phyloP scores from a whole-genome alignment of 2,888 invertebrate genomes.

The Protophormia terraenovae region DNA sequence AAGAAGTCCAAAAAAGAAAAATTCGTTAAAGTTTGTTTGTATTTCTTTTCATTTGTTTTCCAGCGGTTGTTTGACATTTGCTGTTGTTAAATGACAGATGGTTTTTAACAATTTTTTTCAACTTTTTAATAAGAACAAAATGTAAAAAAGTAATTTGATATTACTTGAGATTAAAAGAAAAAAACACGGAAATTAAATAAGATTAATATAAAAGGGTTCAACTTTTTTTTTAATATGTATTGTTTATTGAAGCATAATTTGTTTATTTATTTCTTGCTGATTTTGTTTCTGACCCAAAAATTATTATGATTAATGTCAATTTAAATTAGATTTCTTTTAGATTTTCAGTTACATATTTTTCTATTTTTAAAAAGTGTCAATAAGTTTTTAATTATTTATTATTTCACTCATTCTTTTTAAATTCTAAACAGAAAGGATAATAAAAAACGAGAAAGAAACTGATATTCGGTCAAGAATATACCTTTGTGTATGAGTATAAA shows the following conservation, averaged over 20 bases:
- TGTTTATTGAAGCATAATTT: slow-evolving; percentile 26
- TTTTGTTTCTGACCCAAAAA: slow-evolving; percentile 43
- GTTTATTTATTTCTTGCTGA: slow-evolving; percentile 16
- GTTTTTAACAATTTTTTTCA: slow-evolving; percentile 22
- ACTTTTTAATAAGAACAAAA: slow-evolving; percentile 32
- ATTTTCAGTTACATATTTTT: not conserved
- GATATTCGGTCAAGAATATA: too few relatives aligned
- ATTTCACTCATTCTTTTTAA: not conserved
- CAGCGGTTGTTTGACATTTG: slow-evolving; percentile 48
- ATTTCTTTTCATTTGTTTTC: not conserved
- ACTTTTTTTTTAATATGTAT: not conserved
- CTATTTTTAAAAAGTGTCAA: not conserved
- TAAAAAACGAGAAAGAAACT: too few relatives aligned
- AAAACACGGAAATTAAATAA: slow-evolving; percentile 17
- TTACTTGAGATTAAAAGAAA: not conserved
- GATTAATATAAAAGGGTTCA: slow-evolving; percentile 47
- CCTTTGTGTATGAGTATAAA: too few relatives aligned
- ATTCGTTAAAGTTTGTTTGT: slow-evolving; percentile 33
- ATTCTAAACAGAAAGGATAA: too few relatives aligned
- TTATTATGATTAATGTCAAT: slow-evolving; percentile 52
- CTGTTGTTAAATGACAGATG: slow-evolving; percentile 56
- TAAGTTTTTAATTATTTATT: not conserved
- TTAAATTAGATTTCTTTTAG: slow-evolving; percentile 19
- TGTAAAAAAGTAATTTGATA: slow-evolving; percentile 16
- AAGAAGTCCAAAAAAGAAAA: slow-evolving; percentile 20